A percentile compares a stretch with the other conserved stretches of the same genome.
Conservation (phyloP, 2,113 vertebrate species). For the Phylloscopus trochiloides region DNA sequence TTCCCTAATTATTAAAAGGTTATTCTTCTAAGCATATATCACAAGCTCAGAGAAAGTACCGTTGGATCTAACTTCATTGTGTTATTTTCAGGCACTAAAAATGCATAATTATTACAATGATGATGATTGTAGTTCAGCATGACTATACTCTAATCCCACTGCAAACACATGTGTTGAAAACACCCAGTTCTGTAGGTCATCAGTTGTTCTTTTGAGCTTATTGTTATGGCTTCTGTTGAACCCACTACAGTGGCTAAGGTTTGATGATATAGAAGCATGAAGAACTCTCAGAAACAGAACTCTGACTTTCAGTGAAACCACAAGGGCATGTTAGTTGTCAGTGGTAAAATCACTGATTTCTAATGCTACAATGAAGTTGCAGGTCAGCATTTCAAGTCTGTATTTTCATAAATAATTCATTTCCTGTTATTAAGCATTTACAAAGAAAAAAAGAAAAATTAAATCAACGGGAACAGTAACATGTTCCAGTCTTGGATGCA, state of each 20-base stretch:
- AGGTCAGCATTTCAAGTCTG: neutral
- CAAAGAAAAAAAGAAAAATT: conserved; percentile 15
- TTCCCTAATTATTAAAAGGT: neutral
- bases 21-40: neutral
- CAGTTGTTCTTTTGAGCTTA: neutral
- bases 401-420: conserved; percentile 60
- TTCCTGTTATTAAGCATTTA: conserved; percentile 27
- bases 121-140: neutral
- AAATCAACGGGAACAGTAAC: neutral
- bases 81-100: neutral
- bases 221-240: neutral
- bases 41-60: neutral
- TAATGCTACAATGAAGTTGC: neutral
- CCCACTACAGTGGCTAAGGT: fast-evolving
- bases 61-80: too few relatives aligned
- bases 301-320: neutral
- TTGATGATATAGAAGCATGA: neutral
- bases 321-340: neutral
- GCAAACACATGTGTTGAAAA: neutral
- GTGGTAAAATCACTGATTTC: neutral
- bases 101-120: neutral
- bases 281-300: neutral
- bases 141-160: neutral
- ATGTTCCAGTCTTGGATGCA: neutral
- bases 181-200: neutral